Percentiles rank a stretch among this genome's conserved stretches.
Conservation (phyloP, 2,888 invertebrate species). For the Sinodicranocentrus sp. region DNA sequence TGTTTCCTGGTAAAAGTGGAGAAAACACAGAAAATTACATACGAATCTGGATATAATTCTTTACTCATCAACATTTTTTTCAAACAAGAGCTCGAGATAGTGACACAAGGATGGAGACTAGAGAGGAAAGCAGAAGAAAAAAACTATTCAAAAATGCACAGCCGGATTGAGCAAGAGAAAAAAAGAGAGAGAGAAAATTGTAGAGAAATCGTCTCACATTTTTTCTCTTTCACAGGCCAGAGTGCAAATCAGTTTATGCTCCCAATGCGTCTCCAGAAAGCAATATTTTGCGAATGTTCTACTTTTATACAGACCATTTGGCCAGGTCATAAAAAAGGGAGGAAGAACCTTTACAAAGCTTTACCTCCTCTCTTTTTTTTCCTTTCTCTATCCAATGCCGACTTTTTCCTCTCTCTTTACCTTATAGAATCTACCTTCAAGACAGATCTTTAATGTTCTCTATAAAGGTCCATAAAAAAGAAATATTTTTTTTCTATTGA, state of each 20-base stretch:
- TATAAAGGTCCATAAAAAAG: conserved; percentile 2
- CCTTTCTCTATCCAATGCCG: too few relatives aligned
- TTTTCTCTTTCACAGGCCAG: conserved; percentile 38
- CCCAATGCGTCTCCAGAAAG: conserved; percentile 74
- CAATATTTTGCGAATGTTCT: conserved; percentile 76
- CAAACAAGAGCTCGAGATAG: background rate
- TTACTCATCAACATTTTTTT: background rate
- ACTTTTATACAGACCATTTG: conserved; percentile 76
- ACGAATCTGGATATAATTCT: background rate
- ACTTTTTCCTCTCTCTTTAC: too few relatives aligned
- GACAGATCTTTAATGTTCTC: too few relatives aligned
- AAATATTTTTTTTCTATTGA: background rate
- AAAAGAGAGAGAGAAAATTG: background rate
- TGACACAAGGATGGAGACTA: too few relatives aligned
- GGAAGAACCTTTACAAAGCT: conserved; percentile 24
- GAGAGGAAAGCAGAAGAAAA: background rate
- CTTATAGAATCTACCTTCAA: too few relatives aligned
- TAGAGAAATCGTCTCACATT: conserved; percentile 16
- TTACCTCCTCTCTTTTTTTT: background rate
- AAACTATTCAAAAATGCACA: conserved; percentile 7
- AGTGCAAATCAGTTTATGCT: conserved; percentile 76
- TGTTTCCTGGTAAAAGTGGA: too few relatives aligned
- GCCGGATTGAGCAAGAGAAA: conserved; percentile 28
- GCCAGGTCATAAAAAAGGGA: conserved; percentile 73
- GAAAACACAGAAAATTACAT: too few relatives aligned